These are phyloP conservation scores for Ispidina lecontei DNA, from an alignment of 2,797 vertebrate species.

Conservation along the genomic window DNA sequence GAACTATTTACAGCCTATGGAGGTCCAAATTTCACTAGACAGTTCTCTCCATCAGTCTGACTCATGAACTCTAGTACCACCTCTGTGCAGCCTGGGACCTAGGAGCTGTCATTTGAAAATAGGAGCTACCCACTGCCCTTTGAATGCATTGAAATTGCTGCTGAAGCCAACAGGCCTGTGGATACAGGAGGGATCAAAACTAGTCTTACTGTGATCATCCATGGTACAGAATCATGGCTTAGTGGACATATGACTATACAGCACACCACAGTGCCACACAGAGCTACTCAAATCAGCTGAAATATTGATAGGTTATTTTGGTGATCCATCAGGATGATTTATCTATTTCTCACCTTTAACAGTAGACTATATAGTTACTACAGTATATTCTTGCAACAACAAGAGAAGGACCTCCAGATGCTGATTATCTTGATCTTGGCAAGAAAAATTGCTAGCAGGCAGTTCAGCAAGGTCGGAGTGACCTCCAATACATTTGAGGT, in stretches of 20 bases:
- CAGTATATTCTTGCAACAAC: background rate
- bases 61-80: background rate
- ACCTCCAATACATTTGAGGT: background rate
- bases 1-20: background rate
- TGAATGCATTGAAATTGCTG: background rate
- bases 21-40: background rate
- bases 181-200: no score
- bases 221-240: background rate
- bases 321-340: background rate
- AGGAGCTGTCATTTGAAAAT: background rate
- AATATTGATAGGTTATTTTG: background rate
- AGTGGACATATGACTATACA: background rate
- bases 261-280: background rate
- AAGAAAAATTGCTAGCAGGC: conserved; percentile 26
- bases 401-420: background rate
- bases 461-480: conserved; percentile 1
- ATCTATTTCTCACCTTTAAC: background rate
- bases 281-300: background rate
- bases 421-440: conserved; percentile 33
- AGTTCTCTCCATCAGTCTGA: background rate
- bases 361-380: background rate
- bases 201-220: background rate
- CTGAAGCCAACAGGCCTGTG: background rate
- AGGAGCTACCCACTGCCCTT: background rate
- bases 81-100: background rate